Evolutionary conservation across 2,888 invertebrate species (phyloP), one percentile per base, ranked within the genome.

Genomic region (Lepetodrilus schrolli): DNA sequence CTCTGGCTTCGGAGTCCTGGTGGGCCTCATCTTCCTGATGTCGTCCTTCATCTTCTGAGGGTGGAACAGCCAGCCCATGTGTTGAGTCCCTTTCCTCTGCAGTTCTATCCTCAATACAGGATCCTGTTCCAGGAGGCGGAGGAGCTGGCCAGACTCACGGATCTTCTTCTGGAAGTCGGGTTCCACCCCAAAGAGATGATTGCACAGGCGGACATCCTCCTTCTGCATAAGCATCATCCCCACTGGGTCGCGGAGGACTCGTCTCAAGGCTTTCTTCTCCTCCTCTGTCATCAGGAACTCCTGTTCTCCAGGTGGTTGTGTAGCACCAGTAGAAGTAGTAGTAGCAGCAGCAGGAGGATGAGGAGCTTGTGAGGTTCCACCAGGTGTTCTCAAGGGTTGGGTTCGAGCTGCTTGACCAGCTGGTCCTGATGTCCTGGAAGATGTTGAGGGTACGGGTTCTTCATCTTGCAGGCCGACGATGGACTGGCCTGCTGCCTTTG

Each of bases 161-260:
- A 70, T 21, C 20, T 34, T 34, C 49, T 34, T 70, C 49, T 70
- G 70, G 0, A 48, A 23, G 10, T 23, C 21, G 5, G 17, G 30
- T 20, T 49, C 48, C 10, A 50, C 26, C 8, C 47, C 36, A 26
- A 48, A 70, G 17, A 50, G 10, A 1, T 20, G 49, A 13, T 70
- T 43, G 34, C 68, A 68, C 0, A 68, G 47, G 5, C 23, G 23
- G n/a, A 47, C 23, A 68, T 68, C 68, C 26, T 47, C 47, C 10
- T 68, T 43, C 47, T 47, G 4, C 1, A 68, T 43, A n/a, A 68
- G n/a, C 36, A 65, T 34, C 58, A 58, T 58, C n/a, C 20, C 68
- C 7, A 70, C 49, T 21, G 70, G 70, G 34, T 70, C 70, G 26
- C 49, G 26, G 20, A 70, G n/a, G 4, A 70, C 70, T n/a, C 50